These are phyloP conservation scores for Rhinophrynus dorsalis DNA, from an alignment of 2,797 vertebrate species.

Conservation along the genomic window DNA sequence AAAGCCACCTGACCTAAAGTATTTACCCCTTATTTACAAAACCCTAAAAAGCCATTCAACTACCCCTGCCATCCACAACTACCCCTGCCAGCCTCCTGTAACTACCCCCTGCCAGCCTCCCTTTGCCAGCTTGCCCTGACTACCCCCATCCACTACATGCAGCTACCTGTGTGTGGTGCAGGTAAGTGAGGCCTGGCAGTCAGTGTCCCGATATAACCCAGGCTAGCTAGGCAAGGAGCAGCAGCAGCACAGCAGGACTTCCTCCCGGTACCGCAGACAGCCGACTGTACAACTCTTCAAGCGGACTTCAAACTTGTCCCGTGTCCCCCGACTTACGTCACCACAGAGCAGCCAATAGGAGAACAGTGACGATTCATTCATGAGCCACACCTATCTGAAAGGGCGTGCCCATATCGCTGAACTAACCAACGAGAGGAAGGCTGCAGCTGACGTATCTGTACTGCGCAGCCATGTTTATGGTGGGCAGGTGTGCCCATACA, in stretches of 20 bases:
- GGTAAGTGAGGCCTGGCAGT: no score
- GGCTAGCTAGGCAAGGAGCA: no score
- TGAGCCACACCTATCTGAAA: background rate
- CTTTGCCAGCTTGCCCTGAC: background rate
- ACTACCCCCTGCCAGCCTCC: background rate
- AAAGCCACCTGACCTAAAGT: no score
- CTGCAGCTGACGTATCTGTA: rapidly evolving
- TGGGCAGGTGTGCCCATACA: background rate
- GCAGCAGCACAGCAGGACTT: no score
- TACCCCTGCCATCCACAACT: background rate
- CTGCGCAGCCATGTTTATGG: background rate
- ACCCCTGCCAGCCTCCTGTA: background rate
- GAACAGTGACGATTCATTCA: background rate
- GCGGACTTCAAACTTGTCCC: constrained; percentile 1
- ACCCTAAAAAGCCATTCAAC: no score
- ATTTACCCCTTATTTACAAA: no score
- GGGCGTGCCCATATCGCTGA: background rate
- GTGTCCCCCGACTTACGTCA: background rate
- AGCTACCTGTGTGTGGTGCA: no score
- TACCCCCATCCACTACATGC: no score
- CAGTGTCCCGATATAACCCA: no score
- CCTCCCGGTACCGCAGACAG: background rate
- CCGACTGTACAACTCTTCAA: no score
- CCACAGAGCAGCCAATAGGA: background rate
- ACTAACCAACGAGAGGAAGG: background rate